These are phyloP conservation scores for Rhodophaea formosa DNA, from an alignment of 2,888 invertebrate species.

Conservation along the genomic window DNA sequence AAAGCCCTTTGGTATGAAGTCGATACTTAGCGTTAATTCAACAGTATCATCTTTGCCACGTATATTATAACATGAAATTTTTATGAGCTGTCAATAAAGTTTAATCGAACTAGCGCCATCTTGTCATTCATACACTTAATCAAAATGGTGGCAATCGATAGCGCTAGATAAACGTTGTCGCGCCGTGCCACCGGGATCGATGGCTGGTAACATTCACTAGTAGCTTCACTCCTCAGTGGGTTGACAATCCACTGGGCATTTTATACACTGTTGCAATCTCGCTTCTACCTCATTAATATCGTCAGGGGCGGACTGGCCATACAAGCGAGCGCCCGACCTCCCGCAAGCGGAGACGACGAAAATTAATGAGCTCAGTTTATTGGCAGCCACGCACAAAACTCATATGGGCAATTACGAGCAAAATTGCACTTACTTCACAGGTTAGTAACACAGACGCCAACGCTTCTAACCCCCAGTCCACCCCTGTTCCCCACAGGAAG, in stretches of 20 bases:
- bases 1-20: too few relatives aligned
- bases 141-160: too few relatives aligned
- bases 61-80: too few relatives aligned
- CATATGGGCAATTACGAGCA: slow-evolving; percentile 81
- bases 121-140: too few relatives aligned
- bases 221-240: slow-evolving; percentile 72
- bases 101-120: too few relatives aligned
- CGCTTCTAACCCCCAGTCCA: slow-evolving; percentile 78
- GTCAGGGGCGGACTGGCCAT: slow-evolving; percentile 83
- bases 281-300: slow-evolving; percentile 82
- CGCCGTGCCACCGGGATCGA: background rate
- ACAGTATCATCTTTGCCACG: too few relatives aligned
- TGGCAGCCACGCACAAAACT: slow-evolving; percentile 82
- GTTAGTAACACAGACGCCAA: slow-evolving; percentile 79
- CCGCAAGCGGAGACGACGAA: slow-evolving; percentile 80
- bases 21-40: too few relatives aligned
- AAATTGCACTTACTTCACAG: slow-evolving; percentile 82
- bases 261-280: slow-evolving; percentile 77
- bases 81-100: too few relatives aligned
- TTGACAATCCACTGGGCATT: slow-evolving; percentile 67
- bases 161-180: too few relatives aligned
- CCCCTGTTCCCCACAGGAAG: slow-evolving; percentile 79
- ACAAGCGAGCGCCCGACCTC: slow-evolving; percentile 80
- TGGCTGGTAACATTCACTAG: slow-evolving; percentile 62
- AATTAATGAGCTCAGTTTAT: slow-evolving; percentile 82